A percentile compares a stretch with the other conserved stretches of the same genome.
phyloP scores from a whole-genome alignment of 2,888 invertebrate genomes.

The Linnaemya vulpina region DNA sequence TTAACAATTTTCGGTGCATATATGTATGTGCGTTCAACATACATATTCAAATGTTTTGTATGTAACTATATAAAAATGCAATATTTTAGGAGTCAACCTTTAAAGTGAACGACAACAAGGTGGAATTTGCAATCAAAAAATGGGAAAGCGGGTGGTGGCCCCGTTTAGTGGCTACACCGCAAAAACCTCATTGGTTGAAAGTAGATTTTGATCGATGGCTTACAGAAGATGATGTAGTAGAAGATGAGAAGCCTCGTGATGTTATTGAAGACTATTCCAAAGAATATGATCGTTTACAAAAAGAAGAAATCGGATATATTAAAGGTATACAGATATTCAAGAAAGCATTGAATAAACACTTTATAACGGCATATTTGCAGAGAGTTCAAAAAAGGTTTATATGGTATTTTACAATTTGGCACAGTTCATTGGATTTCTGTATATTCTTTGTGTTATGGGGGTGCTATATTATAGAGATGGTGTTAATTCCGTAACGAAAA shows the following conservation, averaged over 20 bases:
- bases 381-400: slow-evolving; percentile 92
- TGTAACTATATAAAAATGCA: neutral
- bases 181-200: slow-evolving; percentile 96
- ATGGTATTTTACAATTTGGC: slow-evolving; percentile 94
- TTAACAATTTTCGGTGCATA: neutral
- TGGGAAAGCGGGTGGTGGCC: slow-evolving; percentile 91
- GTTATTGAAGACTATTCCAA: slow-evolving; percentile 89
- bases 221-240: slow-evolving; percentile 86
- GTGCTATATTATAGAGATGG: slow-evolving; percentile 91
- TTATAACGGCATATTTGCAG: slow-evolving; percentile 83
- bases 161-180: slow-evolving; percentile 89
- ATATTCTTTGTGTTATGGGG: slow-evolving; percentile 88
- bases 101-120: slow-evolving; percentile 89
- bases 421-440: slow-evolving; percentile 93
- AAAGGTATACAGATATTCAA: slow-evolving; percentile 85
- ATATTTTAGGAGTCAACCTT: slow-evolving; percentile 84
- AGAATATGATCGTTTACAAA: slow-evolving; percentile 88
- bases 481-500: slow-evolving; percentile 87
- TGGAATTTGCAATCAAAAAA: slow-evolving; percentile 90
- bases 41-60: neutral
- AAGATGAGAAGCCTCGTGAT: slow-evolving; percentile 88
- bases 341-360: neutral
- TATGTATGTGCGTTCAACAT: no score
- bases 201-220: slow-evolving; percentile 96
- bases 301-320: slow-evolving; percentile 90